Evolutionary conservation across 2,888 invertebrate genomes (phyloP), one percentile per base, ranked within the genome.

Genomic region (Synergus gifuensis): DNA sequence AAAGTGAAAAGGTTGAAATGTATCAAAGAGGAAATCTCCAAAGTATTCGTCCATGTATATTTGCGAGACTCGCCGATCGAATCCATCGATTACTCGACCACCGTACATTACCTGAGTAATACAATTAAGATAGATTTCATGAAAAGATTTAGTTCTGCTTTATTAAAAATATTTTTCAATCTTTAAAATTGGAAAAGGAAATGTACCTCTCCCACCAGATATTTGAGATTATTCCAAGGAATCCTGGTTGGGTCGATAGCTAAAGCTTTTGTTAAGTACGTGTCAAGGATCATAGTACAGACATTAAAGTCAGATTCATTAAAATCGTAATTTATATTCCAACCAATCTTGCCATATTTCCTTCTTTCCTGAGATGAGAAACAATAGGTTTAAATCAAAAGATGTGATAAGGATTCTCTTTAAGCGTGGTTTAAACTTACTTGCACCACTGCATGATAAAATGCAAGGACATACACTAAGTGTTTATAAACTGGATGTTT

Each of bases 21-120:
- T 95, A 91, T 98, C 98, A 91, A 98, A 98, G 76, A 98, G 93
- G 92, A 98, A 98, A 90, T 98, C 98, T 0, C 98, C 98, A 94
- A 98, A 96, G 90, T 98, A 98, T 92, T 98, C 98, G 90, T 98
- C 95, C 97, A 98, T 97, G 92, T 98, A 98, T 0, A 96, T 97
- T 84, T 95, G 94, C 3, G 98, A 96, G 14, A 98, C 96, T 82
- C 98, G 95, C 14, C 98, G 94, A 92, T 98, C 98, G 93, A 95
- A 98, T 91, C 96, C 96, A 91, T 98, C 98, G 85, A 98, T 98
- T 49, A 98, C 97, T 77, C 98, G 94, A 0, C 98, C 98, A 42
- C 98, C 98, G 90, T 98, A 98, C 97, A 98, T 98, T 42, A 98
- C 96, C 96, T 96, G 82, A 28, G 40, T 36, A 28, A 54, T n/a